These are phyloP conservation scores for Popillia japonica DNA, from an alignment of 1,140 invertebrate genomes.

Conservation along the genomic window DNA sequence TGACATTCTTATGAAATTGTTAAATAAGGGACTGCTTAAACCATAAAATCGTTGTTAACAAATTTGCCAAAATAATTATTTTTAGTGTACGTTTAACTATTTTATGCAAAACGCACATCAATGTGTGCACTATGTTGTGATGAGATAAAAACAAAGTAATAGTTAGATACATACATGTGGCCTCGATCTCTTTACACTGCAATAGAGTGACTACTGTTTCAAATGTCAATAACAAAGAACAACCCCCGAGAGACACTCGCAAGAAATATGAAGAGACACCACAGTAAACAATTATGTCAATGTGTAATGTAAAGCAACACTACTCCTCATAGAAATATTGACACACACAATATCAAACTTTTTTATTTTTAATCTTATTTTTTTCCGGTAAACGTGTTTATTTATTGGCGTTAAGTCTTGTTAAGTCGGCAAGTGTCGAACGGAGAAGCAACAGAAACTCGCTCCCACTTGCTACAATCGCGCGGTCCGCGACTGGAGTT, in stretches of 20 bases:
- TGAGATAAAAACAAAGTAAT: neutral
- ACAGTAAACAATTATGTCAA: neutral
- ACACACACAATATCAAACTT: neutral
- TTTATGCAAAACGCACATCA: too few relatives aligned
- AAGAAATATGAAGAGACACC: neutral
- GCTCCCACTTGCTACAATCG: conserved; percentile 1
- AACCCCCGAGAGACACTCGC: conserved; percentile 10
- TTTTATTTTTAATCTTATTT: neutral
- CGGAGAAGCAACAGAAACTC: neutral
- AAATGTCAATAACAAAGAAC: conserved; percentile 25
- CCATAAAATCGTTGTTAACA: too few relatives aligned
- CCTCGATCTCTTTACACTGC: neutral
- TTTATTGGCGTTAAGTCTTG: conserved; percentile 5
- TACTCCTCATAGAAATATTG: neutral
- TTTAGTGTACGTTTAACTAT: too few relatives aligned
- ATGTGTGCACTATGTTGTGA: neutral
- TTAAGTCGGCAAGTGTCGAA: neutral
- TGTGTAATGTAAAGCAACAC: neutral
- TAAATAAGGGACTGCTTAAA: too few relatives aligned
- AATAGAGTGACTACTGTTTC: neutral
- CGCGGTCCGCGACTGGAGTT: conserved; percentile 21
- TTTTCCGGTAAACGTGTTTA: neutral
- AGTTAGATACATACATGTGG: conserved; percentile 17
- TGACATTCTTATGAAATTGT: too few relatives aligned
- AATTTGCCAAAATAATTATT: too few relatives aligned